Percentiles rank a stretch among this genome's conserved stretches.
These are phyloP conservation scores for Caprella mutica DNA, from an alignment of 2,888 invertebrate genomes.

Conservation along the genomic window DNA sequence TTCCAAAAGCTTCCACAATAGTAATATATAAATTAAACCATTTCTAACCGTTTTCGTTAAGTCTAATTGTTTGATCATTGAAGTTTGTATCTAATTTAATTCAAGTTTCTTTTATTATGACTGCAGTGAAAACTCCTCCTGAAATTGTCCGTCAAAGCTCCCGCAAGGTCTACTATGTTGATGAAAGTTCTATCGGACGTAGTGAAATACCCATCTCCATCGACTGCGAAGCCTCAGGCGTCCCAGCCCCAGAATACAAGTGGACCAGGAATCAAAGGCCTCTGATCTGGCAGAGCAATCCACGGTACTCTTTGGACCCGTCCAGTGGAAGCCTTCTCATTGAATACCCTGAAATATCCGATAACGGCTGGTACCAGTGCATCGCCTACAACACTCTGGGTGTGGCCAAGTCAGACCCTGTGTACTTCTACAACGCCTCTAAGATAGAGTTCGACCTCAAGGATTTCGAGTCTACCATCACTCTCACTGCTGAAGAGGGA, in stretches of 20 bases:
- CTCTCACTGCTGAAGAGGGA: conserved; percentile 24
- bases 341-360: conserved; percentile 14
- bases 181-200: conserved; percentile 1
- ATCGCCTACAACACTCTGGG: conserved; percentile 32
- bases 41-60: no score
- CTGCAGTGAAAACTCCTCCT: conserved; percentile 26
- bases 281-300: conserved; percentile 21
- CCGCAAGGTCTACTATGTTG: conserved; percentile 18
- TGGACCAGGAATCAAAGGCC: conserved; percentile 21
- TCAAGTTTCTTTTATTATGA: not conserved
- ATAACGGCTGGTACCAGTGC: conserved; percentile 31
- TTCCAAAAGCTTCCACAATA: no score
- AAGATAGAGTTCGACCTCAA: conserved; percentile 13
- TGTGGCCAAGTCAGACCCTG: conserved; percentile 17
- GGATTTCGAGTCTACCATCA: conserved; percentile 7
- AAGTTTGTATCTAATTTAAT: no score
- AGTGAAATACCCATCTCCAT: conserved; percentile 19
- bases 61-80: no score
- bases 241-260: conserved; percentile 21
- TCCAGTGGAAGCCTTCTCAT: conserved; percentile 29
- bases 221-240: conserved; percentile 26
- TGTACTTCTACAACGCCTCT: conserved; percentile 19
- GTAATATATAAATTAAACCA: no score
- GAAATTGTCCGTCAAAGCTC: conserved; percentile 17
- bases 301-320: conserved; percentile 20